These are phyloP conservation scores for Ptychochromis oligacanthus DNA, from an alignment of 2,113 vertebrate genomes.

Conservation along the genomic window DNA sequence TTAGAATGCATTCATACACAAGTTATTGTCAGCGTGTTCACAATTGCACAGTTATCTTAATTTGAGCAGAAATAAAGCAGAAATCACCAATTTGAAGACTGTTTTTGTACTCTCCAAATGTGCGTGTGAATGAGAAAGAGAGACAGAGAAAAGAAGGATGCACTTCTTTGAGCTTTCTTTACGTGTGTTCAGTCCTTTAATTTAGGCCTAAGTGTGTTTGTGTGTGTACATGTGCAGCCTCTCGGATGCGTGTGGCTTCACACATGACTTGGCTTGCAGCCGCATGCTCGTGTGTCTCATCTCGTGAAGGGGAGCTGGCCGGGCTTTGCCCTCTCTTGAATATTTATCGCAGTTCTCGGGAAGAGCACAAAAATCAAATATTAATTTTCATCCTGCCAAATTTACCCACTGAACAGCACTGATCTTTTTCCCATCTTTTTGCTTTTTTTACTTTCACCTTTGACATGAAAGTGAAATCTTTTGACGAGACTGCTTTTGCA, in stretches of 20 bases:
- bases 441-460: conserved; percentile 27
- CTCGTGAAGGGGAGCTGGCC: conserved; percentile 35
- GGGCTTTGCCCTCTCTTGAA: conserved; percentile 55
- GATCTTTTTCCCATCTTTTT: conserved; percentile 9
- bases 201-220: not conserved
- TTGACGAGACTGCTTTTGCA: not conserved
- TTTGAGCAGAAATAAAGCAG: conserved; percentile 27
- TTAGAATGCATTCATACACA: not conserved
- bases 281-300: conserved; percentile 27
- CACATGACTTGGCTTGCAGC: conserved; percentile 18
- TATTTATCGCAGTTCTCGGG: conserved; percentile 63
- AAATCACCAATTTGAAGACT: conserved; percentile 37
- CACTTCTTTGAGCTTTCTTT: not conserved
- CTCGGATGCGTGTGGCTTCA: not conserved
- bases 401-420: conserved; percentile 55
- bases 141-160: not conserved
- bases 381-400: conserved; percentile 62
- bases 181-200: not conserved
- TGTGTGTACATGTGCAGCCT: not conserved
- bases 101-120: conserved; percentile 28
- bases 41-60: conserved; percentile 41
- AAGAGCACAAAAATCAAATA: conserved; percentile 66
- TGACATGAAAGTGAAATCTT: conserved; percentile 23
- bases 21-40: conserved; percentile 23
- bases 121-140: not conserved